A percentile compares a stretch with the other conserved stretches of the same genome.
These are phyloP conservation scores for Sinocyclocheilus maitianheensis DNA, from an alignment of 2,113 vertebrate species.

Conservation along the genomic window DNA sequence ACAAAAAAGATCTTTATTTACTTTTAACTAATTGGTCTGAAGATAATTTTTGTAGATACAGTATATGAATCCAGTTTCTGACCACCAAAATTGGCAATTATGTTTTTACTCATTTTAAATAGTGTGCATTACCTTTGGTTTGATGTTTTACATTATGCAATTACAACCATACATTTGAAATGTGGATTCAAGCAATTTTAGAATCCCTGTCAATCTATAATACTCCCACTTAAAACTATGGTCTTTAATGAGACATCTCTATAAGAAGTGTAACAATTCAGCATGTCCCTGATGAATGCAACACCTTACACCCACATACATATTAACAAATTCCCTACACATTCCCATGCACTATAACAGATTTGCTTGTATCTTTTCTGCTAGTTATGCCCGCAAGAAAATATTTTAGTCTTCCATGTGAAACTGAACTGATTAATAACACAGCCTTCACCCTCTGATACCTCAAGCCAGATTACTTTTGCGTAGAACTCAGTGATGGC, in stretches of 20 bases:
- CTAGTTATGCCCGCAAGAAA: not conserved
- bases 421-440: constrained; percentile 32
- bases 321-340: not conserved
- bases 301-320: not conserved
- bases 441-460: constrained; percentile 25
- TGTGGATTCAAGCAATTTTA: not conserved
- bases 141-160: not conserved
- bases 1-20: no score
- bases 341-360: not conserved
- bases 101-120: no score
- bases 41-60: no score
- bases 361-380: not conserved
- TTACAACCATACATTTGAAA: not conserved
- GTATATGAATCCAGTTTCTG: not conserved
- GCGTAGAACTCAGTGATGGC: constrained; percentile 29
- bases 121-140: not conserved
- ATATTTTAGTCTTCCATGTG: not conserved
- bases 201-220: not conserved
- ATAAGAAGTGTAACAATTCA: not conserved
- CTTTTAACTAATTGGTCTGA: no score
- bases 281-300: not conserved
- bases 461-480: constrained; percentile 30
- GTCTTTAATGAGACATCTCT: constrained; percentile 10
- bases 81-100: not conserved
- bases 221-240: constrained; percentile 24